Conservation (phyloP, 2,797 vertebrate genomes). For the Platyrinchus mystaceus region DNA sequence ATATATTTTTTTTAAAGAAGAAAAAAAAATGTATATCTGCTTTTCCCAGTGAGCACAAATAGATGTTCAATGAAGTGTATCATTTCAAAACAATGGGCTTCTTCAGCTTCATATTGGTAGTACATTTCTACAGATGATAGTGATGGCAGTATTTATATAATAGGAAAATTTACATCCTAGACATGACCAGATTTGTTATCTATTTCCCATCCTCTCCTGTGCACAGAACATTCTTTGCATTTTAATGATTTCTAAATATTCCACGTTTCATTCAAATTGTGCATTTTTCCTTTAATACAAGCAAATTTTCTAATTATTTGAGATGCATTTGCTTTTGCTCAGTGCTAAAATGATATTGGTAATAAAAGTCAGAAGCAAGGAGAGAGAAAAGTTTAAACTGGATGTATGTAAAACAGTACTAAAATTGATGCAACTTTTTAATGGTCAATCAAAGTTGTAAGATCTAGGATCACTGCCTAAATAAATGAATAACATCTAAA, state of each 20-base stretch:
- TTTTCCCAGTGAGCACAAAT: neutral
- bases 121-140: neutral
- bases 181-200: neutral
- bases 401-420: neutral
- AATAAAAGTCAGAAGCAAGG: neutral
- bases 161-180: neutral
- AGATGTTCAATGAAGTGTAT: neutral
- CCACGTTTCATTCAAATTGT: neutral
- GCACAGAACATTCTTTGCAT: neutral
- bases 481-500: neutral
- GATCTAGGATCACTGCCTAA: neutral
- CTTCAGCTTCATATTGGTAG: neutral
- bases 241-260: neutral
- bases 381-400: neutral
- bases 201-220: neutral
- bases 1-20: neutral
- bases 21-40: neutral
- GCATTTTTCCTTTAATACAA: neutral
- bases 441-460: neutral
- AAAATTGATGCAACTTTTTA: neutral
- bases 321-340: neutral
- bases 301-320: neutral
- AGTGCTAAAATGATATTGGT: neutral
- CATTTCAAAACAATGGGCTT: neutral
- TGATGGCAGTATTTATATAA: neutral